Percentiles rank a stretch among this genome's conserved stretches.
phyloP scores from a whole-genome alignment of 2,888 invertebrate species.

The Augochlorella aurata region DNA sequence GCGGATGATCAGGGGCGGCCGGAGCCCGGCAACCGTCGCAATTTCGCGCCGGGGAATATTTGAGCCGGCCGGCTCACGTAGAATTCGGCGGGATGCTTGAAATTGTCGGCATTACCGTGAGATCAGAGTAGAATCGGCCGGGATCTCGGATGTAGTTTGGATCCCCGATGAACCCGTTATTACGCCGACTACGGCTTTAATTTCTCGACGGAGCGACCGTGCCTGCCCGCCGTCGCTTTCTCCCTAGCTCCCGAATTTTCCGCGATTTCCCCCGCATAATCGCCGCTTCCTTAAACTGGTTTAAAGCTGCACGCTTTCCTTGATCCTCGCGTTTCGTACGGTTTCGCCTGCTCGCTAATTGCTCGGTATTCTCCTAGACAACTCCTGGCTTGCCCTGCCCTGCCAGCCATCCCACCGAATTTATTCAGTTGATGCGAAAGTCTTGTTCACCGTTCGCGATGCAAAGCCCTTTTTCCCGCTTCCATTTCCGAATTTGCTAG shows the following conservation, averaged over 20 bases:
- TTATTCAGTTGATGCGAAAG: no score
- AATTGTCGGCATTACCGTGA: constrained; percentile 47
- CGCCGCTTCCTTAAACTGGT: neutral
- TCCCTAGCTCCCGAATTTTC: neutral
- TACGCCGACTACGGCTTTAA: constrained; percentile 19
- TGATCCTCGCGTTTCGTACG: neutral
- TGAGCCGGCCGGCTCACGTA: constrained; percentile 16
- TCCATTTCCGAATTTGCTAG: no score
- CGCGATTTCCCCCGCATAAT: neutral
- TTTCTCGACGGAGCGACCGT: constrained; percentile 3
- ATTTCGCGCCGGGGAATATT: constrained; percentile 49
- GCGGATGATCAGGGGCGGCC: neutral
- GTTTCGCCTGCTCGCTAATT: neutral
- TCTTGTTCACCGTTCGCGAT: no score
- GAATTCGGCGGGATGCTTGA: constrained; percentile 35
- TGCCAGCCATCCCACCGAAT: no score
- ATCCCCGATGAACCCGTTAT: constrained; percentile 34
- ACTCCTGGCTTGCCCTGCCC: no score
- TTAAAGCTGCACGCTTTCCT: neutral
- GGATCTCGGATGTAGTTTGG: constrained; percentile 35
- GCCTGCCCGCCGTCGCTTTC: neutral
- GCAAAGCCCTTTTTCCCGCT: no score
- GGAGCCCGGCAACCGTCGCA: constrained; percentile 6
- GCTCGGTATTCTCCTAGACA: neutral
- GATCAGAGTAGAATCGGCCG: constrained; percentile 43